A percentile compares a stretch with the other conserved stretches of the same genome.
phyloP scores from a whole-genome alignment of 2,113 vertebrate species.

The Tyto alba region DNA sequence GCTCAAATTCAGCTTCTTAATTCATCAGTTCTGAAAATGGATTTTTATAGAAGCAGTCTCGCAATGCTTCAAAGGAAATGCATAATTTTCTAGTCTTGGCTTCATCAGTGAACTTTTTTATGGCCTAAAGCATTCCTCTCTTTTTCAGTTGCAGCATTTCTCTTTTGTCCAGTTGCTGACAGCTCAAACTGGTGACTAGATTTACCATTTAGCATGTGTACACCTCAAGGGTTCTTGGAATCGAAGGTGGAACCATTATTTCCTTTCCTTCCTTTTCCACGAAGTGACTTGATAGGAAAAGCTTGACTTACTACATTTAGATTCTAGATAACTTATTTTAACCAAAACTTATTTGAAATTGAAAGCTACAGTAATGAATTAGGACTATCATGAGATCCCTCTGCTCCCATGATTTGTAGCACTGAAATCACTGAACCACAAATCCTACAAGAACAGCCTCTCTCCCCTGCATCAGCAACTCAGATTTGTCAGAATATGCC shows the following conservation, averaged over 20 bases:
- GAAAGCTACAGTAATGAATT: background rate
- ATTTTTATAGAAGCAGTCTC: background rate
- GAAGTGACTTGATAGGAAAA: background rate
- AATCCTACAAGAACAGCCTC: slow-evolving; percentile 1
- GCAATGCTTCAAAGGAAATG: background rate
- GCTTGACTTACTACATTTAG: background rate
- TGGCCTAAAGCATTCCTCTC: background rate
- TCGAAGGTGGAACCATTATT: background rate
- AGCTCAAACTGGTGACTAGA: background rate
- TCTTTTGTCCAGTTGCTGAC: background rate
- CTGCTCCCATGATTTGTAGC: background rate
- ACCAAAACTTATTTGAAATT: background rate
- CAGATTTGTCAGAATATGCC: background rate
- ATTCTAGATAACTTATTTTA: background rate
- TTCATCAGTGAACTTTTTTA: background rate
- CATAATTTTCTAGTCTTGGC: background rate
- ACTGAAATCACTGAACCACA: slow-evolving; percentile 23
- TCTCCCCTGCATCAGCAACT: background rate
- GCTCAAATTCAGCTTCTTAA: background rate
- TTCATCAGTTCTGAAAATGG: background rate
- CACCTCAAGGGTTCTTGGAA: background rate
- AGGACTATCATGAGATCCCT: background rate
- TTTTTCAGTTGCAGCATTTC: background rate
- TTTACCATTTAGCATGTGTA: fast-evolving
- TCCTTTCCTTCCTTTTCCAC: background rate